Base-by-base conservation (phyloP, 2,888 invertebrate species). In the Drosophila atripex region DNA sequence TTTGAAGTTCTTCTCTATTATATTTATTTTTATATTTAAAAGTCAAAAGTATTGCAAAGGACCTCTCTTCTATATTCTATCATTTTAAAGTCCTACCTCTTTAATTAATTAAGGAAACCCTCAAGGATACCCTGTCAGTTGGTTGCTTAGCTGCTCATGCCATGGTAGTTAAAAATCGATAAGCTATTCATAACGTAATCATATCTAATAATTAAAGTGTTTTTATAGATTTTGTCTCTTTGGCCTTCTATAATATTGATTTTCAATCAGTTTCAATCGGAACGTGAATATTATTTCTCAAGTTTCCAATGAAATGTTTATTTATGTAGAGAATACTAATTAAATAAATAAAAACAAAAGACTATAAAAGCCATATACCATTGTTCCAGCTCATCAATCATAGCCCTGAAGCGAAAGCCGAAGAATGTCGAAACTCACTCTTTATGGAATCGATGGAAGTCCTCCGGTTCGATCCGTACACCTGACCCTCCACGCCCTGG, bases 381-480 rank as follows among this genome's bases (percentile, higher is more conserved):
- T 7, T 2, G n/a, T 1, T 7, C 2, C 7, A n/a, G 7, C 5
- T 35, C n/a, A 35, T 35, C 35, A 35, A 35, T n/a, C 14, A n/a
- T 2, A 35, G 7, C 35, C 2, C 7, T n/a, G 35, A 35, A 35
- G n/a, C 6, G 6, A 14, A 0, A 35, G 35, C n/a, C 0, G 5
- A n/a, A n/a, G n/a, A 23, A 86, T 84, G 83, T 75, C 65, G 6
- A 89, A 86, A 71, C 55, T 87, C 7, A 78, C 77, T 59, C 76
- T 90, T 0, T 90, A 90, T 57, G 89, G 89, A n/a, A 28, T 76
- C 3, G 63, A 80, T 50, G 43, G 47, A 5, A 89, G 89, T 35
- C 86, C 89, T n/a, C 85, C 90, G 23, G 86, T 88, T 1, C 88
- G 90, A 5, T 61, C 88, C 14, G 84, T 83, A 16, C 46, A 87